Conservation (phyloP, 2,113 vertebrate genomes). For the Cichladusa arquata region DNA sequence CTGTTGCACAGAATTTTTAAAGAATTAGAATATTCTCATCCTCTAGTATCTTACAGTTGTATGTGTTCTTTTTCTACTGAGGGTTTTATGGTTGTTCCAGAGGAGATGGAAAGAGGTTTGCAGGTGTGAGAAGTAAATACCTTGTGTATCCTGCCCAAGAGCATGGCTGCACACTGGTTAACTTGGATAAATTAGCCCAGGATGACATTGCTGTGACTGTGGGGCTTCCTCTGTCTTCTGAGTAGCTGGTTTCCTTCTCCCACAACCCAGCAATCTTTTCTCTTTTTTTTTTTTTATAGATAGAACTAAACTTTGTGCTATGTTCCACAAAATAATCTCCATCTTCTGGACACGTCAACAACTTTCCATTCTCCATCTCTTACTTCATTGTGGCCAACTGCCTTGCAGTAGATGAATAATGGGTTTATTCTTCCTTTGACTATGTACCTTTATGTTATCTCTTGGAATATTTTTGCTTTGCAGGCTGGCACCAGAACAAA, state of each 20-base stretch:
- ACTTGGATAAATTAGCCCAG: background rate
- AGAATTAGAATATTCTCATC: background rate
- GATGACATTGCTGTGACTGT: background rate
- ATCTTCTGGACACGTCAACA: conserved; percentile 5
- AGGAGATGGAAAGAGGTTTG: background rate
- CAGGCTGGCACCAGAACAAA: conserved; percentile 40
- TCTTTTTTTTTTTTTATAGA: background rate
- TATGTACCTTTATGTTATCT: conserved; percentile 47
- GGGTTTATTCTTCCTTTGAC: conserved; percentile 26
- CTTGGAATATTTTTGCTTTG: background rate
- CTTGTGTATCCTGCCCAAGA: background rate
- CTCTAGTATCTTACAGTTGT: background rate
- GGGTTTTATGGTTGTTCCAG: background rate
- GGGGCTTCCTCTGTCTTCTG: background rate
- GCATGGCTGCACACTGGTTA: background rate
- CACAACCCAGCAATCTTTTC: background rate
- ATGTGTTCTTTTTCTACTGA: background rate
- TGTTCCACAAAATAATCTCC: background rate
- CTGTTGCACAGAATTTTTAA: background rate
- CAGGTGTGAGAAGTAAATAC: background rate
- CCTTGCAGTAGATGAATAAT: conserved; percentile 28
- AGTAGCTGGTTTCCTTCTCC: background rate
- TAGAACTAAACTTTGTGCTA: background rate
- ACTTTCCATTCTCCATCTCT: background rate
- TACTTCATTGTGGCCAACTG: background rate